Evolutionary conservation across 1,140 invertebrate genomes (phyloP), one percentile per base, ranked within the genome.

Genomic region (Plectrocnemia conspersa): DNA sequence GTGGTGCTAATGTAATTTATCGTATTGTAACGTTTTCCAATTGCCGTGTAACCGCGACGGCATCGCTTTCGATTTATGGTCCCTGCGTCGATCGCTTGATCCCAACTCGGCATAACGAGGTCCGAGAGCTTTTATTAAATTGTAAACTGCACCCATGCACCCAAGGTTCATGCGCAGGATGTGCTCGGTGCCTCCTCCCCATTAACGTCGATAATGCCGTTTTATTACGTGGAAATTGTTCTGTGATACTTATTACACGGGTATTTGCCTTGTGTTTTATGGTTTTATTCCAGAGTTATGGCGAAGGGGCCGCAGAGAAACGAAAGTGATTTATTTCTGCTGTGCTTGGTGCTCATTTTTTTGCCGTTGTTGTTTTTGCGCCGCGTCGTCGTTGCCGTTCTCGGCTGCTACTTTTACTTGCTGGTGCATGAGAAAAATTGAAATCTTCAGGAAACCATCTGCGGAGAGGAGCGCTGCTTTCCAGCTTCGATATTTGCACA

Each of bases 251-350:
- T 15, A 9, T 10, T 40, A 18, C 9, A 18, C 21, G 13, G 36
- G 1, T n/a, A n/a, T 40, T 40, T 42, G 32, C 32, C 40, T 19
- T 21, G 40, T 22, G 19, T 21, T 3, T 35, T 35, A 13, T 3
- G 3, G 3, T 35, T 35, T 42, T 19, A 22, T 42, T 22, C n/a
- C 19, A 7, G 6, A 7, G n/a, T 29, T 29, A 7, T 29, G 6
- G 27, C 6, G n/a, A 7, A 6, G 27, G 27, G 6, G 27, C 27
- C 27, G 27, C 6, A 7, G 27, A n/a, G 9, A 33, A 46, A 15
- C 25, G 46, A 48, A 48, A 48, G 46, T 48, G 29, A 48, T 48
- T 48, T 22, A 48, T 48, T 48, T 18, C n/a, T n/a, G n/a, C n/a
- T n/a, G n/a, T n/a, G n/a, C n/a, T n/a, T n/a, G n/a, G n/a, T n/a